Evolutionary conservation across 1,140 invertebrate genomes (phyloP), one percentile per base, ranked within the genome.

Genomic region (Drosophila pseudoananassae): DNA sequence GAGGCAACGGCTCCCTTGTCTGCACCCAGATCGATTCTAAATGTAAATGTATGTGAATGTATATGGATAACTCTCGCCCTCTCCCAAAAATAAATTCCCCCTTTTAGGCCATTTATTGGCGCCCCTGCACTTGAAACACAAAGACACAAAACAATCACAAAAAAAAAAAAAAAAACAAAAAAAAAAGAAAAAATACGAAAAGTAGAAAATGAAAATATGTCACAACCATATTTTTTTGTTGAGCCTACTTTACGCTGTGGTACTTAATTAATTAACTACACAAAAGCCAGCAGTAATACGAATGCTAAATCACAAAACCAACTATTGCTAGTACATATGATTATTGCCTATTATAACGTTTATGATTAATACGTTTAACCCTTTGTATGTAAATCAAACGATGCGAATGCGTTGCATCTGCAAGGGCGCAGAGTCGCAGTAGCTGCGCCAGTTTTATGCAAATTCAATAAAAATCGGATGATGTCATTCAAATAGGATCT

Each of bases 261-360:
- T 87, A 87, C 82, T 87, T 87, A 87, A 82, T 75, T 64, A 72
- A 87, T 69, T 68, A 79, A 50, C 73, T 74, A 73, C 68, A 74
- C 71, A 75, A 75, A 58, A 58, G 60, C 54, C 72, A 68, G 72
- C 72, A 75, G 72, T 75, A 75, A 58, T 76, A 59, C 55, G 25
- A 72, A 58, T 49, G 59, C 70, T 61, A 73, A 73, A 54, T 36
- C 46, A 79, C 59, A 75, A 31, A 57, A 75, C 76, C 45, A 76
- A 85, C 73, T 84, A 84, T 80, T 85, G 71, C 65, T 77, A 80
- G 76, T 87, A 57, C 52, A 65, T 75, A 74, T 74, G 52, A 81
- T 81, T 77, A 85, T 84, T 81, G 68, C 73, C 71, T 81, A 84
- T 77, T 84, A 85, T 85, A 82, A 78, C 53, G 79, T 78, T 81